Percentiles rank a stretch among this genome's conserved stretches.
Evolutionary conservation across 2,113 vertebrate genomes (phyloP).

Genomic region (Scopus umbretta): DNA sequence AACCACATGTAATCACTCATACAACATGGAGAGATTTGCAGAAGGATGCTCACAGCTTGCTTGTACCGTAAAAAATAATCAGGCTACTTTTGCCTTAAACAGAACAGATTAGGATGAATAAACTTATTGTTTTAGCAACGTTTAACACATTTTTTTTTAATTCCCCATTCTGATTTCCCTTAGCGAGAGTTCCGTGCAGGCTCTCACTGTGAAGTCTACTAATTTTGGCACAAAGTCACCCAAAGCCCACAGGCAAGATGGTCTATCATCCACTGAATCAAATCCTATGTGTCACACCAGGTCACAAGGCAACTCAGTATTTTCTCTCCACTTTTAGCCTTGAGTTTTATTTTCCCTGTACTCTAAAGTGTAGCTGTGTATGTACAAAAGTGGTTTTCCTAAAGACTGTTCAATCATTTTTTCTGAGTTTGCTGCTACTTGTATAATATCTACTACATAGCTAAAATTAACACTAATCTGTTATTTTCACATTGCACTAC

Average conservation of each 20-base stretch:
- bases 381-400: background rate
- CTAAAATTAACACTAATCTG: background rate
- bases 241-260: background rate
- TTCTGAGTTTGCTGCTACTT: background rate
- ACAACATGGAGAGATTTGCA: background rate
- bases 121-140: background rate
- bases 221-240: conserved; percentile 38
- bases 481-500: background rate
- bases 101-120: background rate
- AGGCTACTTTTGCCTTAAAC: background rate
- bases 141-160: background rate
- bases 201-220: background rate
- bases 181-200: background rate
- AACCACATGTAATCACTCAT: background rate
- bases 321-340: background rate
- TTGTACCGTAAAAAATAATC: background rate
- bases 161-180: background rate
- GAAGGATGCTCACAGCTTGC: background rate
- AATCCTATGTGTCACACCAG: conserved; percentile 22
- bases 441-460: background rate
- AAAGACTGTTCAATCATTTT: background rate
- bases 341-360: background rate
- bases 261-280: background rate
- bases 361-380: background rate
- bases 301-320: background rate